Evolutionary conservation across 2,888 invertebrate genomes (phyloP).

Genomic region (Lapara coniferarum): DNA sequence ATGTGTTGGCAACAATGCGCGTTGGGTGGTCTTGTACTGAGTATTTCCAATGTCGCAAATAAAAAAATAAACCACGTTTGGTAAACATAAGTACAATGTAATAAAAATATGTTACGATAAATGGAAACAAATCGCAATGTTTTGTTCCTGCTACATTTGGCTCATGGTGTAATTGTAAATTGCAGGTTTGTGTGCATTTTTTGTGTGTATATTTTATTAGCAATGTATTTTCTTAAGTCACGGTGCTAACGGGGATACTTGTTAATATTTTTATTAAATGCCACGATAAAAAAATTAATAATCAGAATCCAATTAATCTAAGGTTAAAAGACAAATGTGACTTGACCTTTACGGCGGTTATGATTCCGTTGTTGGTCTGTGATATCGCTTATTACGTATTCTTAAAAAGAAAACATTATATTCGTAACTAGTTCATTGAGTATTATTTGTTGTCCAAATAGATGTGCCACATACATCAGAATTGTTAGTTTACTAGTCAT

Average conservation of each 20-base stretch:
- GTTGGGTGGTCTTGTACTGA: conserved; percentile 54
- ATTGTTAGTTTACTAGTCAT: neutral
- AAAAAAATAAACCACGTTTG: conserved; percentile 52
- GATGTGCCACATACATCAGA: neutral
- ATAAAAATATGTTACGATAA: conserved; percentile 27
- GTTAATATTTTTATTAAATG: too few species aligned
- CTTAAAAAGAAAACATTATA: neutral
- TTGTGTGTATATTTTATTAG: too few species aligned
- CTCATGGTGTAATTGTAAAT: neutral
- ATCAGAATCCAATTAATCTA: neutral
- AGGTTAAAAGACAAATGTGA: neutral
- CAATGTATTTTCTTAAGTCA: too few species aligned
- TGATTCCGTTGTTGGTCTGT: neutral
- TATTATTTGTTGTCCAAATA: neutral
- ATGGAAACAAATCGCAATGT: conserved; percentile 18
- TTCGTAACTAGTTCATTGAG: neutral
- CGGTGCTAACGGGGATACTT: too few species aligned
- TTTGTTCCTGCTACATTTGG: conserved; percentile 23
- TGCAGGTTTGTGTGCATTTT: conserved; percentile 1
- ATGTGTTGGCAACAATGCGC: conserved; percentile 50
- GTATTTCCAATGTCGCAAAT: conserved; percentile 51
- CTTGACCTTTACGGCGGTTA: neutral
- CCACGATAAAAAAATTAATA: neutral
- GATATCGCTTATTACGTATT: conserved; percentile 8
- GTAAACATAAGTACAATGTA: conserved; percentile 50